phyloP scores from a whole-genome alignment of 2,113 vertebrate genomes.

The Anser brachyrhynchus region DNA sequence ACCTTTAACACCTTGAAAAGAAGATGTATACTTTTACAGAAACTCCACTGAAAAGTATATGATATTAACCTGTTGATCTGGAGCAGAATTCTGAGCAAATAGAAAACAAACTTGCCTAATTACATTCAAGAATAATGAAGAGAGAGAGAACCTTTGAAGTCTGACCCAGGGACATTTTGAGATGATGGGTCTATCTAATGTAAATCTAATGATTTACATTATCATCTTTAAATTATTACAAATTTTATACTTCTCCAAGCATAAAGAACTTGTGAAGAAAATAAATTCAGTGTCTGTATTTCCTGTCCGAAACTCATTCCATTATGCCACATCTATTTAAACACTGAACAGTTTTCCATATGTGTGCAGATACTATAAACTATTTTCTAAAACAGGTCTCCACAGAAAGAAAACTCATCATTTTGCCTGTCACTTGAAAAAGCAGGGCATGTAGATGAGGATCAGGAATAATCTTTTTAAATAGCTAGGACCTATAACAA shows the following conservation, averaged over 20 bases:
- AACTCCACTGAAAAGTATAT: not conserved
- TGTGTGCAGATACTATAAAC: not conserved
- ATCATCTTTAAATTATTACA: not conserved
- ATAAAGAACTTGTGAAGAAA: not conserved
- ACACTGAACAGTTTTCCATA: not conserved
- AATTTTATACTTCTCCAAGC: not conserved
- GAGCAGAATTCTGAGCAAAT: not conserved
- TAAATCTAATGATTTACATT: not conserved
- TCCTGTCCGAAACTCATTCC: not conserved
- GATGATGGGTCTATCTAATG: not conserved
- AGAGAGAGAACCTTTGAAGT: not conserved
- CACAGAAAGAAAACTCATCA: not conserved
- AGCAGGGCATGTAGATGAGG: not conserved
- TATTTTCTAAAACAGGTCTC: not conserved
- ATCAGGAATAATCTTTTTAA: not conserved
- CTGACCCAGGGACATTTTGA: not conserved
- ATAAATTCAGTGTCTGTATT: not conserved
- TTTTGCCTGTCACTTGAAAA: not conserved
- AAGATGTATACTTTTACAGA: not conserved
- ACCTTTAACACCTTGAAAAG: not conserved
- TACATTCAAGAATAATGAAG: not conserved
- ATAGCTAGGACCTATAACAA: not conserved
- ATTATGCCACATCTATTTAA: not conserved
- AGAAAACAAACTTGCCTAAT: not conserved
- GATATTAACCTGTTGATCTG: not conserved